Evolutionary conservation across 1,140 invertebrate species (phyloP).

Genomic region (Hylaeus anthracinus): DNA sequence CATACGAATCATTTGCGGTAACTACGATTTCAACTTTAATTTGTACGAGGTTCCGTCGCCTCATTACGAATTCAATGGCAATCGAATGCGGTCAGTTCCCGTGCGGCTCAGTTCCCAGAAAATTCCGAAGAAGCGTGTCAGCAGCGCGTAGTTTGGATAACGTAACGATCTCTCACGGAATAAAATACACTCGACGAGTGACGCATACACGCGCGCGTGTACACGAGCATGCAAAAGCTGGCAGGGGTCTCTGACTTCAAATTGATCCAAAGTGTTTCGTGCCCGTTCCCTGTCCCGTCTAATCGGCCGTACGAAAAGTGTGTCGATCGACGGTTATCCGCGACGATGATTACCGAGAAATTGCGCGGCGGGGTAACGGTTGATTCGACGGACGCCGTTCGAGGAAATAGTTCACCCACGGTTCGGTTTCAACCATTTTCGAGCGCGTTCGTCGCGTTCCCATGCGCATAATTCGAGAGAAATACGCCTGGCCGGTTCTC

Average conservation of each 20-base stretch:
- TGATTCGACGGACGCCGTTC: not conserved
- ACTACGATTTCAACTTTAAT: too few relatives aligned
- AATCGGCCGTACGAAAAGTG: constrained; percentile 11
- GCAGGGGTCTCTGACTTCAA: constrained; percentile 4
- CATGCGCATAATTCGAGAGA: not conserved
- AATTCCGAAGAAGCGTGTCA: too few relatives aligned
- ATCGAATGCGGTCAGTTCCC: too few relatives aligned
- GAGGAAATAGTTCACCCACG: constrained; percentile 3
- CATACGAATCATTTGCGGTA: too few relatives aligned
- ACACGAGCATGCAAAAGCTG: not conserved
- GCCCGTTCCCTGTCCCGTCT: not conserved
- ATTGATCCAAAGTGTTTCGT: not conserved
- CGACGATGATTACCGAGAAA: constrained; percentile 1
- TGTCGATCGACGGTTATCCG: constrained; percentile 37
- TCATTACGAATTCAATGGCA: too few relatives aligned
- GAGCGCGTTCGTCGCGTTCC: not conserved
- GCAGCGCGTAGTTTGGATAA: too few relatives aligned
- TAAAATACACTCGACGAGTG: not conserved
- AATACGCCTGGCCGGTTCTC: not conserved
- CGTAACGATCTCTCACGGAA: not conserved
- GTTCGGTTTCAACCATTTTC: constrained; percentile 4
- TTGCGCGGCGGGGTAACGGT: constrained; percentile 21
- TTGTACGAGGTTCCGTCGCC: too few relatives aligned
- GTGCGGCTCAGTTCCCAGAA: too few relatives aligned
- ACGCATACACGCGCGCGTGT: not conserved